Evolutionary conservation across 2,797 vertebrate genomes (phyloP), one percentile per base, ranked within the genome.

Genomic region (Cossypha niveicapilla): DNA sequence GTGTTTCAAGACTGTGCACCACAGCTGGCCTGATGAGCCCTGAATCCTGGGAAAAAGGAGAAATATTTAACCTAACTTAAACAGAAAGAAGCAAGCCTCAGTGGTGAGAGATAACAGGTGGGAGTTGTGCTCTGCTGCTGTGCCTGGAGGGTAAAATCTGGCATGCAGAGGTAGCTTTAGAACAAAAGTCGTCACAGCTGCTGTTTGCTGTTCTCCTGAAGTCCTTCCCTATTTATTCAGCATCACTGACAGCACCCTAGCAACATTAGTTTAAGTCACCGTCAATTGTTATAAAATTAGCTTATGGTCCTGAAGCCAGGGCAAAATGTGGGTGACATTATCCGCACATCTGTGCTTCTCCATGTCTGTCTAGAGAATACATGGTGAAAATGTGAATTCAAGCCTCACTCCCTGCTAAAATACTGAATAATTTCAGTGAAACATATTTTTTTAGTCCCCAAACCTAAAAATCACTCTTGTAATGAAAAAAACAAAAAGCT

Each of bases 1-100:
- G 85, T 97, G 96, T 97, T 97, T 97, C 93, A 84, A 97, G 86
- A 92, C 93, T 94, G 86, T 82, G 96, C 27, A 54, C 89, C 93
- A 97, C 97, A 98, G 97, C 97, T 97, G 97, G 95, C 68, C 93
- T 87, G 94, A 95, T 94, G 96, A 95, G 96, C 93, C 95, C 88
- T 93, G 93, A 97, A 97, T 97, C 96, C 96, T 97, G 97, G 96
- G 97, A 97, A 98, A 90, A 50, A 94, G 84, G 92, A 94, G 91
- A 94, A 93, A 70, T 94, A 96, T 97, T 95, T 94, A 96, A 95
- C 93, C 96, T 92, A 97, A 94, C 85, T 96, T 97, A 88, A 96
- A 95, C 87, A 96, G 86, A 95, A 89, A 93, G 84, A 93, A 92
- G 78, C 34, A 77, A 95, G 91, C 94, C 90, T 91, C 92, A 58